Conservation (phyloP, 2,888 invertebrate genomes). For the Pecten maximus region DNA sequence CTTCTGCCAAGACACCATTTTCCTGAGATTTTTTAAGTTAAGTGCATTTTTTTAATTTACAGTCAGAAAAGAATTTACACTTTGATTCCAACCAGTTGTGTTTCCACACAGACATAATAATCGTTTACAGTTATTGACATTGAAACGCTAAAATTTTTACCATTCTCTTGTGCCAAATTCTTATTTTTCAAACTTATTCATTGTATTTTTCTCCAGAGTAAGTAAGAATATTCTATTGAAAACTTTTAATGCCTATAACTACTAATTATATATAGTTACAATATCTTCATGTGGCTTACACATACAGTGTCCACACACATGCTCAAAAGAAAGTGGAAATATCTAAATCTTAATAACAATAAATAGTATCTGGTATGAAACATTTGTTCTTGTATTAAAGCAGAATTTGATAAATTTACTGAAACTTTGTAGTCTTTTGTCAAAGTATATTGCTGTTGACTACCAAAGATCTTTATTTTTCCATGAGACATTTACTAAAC, state of each 20-base stretch:
- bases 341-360: no score
- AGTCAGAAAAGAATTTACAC: background rate
- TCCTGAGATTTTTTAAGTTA: background rate
- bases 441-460: background rate
- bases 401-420: background rate
- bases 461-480: background rate
- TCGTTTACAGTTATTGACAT: background rate
- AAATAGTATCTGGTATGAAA: background rate
- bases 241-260: no score
- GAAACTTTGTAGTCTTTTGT: no score
- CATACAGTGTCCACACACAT: no score
- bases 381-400: background rate
- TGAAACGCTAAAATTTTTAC: background rate
- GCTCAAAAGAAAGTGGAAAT: no score
- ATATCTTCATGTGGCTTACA: no score
- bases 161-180: background rate
- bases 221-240: no score
- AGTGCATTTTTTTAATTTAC: background rate
- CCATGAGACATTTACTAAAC: background rate
- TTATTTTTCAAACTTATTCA: no score
- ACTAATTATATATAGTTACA: no score
- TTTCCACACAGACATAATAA: background rate
- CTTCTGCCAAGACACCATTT: background rate
- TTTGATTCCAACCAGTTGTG: background rate
- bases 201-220: no score